These are phyloP conservation scores for Heliconius hortense DNA, from an alignment of 2,888 invertebrate genomes.

Conservation along the genomic window DNA sequence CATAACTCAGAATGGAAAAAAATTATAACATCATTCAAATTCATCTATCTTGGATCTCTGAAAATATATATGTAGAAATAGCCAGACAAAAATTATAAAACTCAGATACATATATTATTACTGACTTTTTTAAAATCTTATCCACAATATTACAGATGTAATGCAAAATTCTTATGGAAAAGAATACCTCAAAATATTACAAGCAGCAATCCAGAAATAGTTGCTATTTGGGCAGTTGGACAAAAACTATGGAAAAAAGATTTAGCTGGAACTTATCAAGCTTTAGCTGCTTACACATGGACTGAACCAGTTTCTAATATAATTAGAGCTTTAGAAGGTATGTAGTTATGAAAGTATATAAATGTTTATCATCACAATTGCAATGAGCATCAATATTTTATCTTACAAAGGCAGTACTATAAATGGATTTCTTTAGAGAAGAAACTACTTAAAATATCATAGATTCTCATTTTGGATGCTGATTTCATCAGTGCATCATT, in stretches of 20 bases:
- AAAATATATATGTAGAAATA: too few species aligned
- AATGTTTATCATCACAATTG: background rate
- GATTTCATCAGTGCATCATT: too few species aligned
- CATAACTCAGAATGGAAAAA: background rate
- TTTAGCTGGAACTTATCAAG: slow-evolving; percentile 89
- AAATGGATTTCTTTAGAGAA: background rate
- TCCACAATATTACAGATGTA: slow-evolving; percentile 82
- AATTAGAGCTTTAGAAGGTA: slow-evolving; percentile 91
- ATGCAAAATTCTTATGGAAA: slow-evolving; percentile 97
- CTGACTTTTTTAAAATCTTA: background rate
- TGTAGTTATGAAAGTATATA: too few species aligned
- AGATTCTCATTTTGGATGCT: too few species aligned
- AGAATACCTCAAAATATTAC: slow-evolving; percentile 90
- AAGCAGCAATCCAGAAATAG: slow-evolving; percentile 86
- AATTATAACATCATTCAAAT: too few species aligned
- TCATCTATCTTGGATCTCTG: too few species aligned
- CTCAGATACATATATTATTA: too few species aligned
- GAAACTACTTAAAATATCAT: too few species aligned
- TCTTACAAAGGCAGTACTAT: background rate
- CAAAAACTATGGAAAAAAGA: slow-evolving; percentile 93
- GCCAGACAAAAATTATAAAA: too few species aligned
- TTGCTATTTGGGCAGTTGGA: slow-evolving; percentile 90
- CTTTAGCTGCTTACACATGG: slow-evolving; percentile 89
- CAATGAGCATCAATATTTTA: background rate
- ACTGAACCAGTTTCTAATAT: slow-evolving; percentile 89